These are phyloP conservation scores for Silvanus unidentatus DNA, from an alignment of 2,888 invertebrate genomes.

Conservation along the genomic window DNA sequence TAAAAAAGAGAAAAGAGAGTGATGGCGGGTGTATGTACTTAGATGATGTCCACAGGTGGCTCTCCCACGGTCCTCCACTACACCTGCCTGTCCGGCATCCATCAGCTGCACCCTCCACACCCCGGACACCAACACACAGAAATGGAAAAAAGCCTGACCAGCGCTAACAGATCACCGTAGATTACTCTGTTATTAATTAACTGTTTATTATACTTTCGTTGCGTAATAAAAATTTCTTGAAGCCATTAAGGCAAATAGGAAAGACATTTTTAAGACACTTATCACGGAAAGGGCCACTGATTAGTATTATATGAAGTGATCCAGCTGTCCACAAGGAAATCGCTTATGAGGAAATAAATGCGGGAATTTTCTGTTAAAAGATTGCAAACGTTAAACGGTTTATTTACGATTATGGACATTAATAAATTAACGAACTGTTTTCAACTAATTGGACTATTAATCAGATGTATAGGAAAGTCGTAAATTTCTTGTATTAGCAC, in stretches of 20 bases:
- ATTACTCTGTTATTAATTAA: conserved; percentile 1
- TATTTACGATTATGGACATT: no score
- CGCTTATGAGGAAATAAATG: no score
- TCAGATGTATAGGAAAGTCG: background rate
- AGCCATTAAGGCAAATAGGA: background rate
- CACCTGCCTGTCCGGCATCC: conserved; percentile 12
- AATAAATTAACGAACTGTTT: no score
- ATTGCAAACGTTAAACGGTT: no score
- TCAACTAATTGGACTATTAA: no score
- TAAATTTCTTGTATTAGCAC: conserved; percentile 4
- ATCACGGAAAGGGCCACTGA: no score
- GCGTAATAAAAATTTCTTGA: background rate
- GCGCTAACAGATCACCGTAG: background rate
- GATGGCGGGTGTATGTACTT: background rate
- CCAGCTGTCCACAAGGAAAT: no score
- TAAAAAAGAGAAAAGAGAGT: no score
- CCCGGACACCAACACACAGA: background rate
- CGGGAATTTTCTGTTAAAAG: no score
- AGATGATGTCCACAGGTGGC: conserved; percentile 6
- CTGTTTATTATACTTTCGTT: conserved; percentile 3
- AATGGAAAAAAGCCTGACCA: no score
- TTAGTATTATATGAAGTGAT: no score
- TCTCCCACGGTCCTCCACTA: conserved; percentile 7
- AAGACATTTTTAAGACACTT: no score
- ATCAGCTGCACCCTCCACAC: conserved; percentile 8